phyloP scores from a whole-genome alignment of 37 sponge, comb jelly and placozoan species.

The Bolinopsis microptera region DNA sequence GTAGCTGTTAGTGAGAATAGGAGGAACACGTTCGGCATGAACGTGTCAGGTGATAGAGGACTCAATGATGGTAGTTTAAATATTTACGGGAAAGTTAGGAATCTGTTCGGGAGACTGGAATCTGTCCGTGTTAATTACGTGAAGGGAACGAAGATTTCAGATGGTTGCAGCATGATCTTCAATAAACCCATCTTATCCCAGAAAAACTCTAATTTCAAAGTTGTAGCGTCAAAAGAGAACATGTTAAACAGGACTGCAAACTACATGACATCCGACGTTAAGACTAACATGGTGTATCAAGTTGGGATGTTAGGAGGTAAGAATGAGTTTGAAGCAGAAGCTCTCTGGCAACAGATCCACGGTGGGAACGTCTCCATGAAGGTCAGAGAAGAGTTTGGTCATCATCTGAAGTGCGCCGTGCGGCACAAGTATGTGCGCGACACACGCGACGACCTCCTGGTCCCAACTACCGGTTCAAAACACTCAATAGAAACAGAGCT shows the following conservation, averaged over 20 bases:
- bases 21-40: background rate
- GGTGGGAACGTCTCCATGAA: slow-evolving; percentile 20
- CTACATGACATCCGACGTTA: background rate
- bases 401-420: slow-evolving; percentile 44
- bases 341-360: slow-evolving; percentile 31
- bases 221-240: background rate
- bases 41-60: slow-evolving; percentile 24
- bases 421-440: background rate
- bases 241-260: background rate
- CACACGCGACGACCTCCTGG: background rate
- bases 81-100: background rate
- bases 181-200: slow-evolving; percentile 1
- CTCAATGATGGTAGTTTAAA: slow-evolving; percentile 14
- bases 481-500: background rate
- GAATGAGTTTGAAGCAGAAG: background rate
- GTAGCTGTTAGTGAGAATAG: slow-evolving; percentile 6
- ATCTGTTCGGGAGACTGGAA: slow-evolving; percentile 33
- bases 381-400: slow-evolving; percentile 47
- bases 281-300: background rate
- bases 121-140: background rate
- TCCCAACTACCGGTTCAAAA: background rate
- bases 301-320: background rate
- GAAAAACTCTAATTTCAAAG: background rate
- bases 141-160: slow-evolving; percentile 46
- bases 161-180: background rate